phyloP scores from a whole-genome alignment of 2,113 vertebrate genomes.

The Salvelinus fontinalis region DNA sequence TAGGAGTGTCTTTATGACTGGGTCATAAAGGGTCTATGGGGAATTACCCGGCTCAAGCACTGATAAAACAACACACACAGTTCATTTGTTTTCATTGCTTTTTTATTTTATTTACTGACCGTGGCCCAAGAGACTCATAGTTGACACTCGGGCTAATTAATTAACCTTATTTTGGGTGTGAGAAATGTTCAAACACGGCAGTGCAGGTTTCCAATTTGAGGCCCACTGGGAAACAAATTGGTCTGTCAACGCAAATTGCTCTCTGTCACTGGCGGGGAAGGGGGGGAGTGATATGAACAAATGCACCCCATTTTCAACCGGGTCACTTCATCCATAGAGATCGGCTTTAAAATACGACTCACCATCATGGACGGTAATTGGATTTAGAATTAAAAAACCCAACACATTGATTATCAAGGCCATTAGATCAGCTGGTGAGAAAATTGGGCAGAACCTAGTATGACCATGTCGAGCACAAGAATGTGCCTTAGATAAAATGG shows the following conservation, averaged over 20 bases:
- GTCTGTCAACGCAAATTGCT: constrained; percentile 49
- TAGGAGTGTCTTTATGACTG: too few relatives aligned
- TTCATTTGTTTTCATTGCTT: neutral
- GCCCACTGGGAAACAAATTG: constrained; percentile 49
- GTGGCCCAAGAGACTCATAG: neutral
- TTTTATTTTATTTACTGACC: neutral
- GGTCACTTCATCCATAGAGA: constrained; percentile 19
- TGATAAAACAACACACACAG: neutral
- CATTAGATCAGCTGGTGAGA: constrained; percentile 41
- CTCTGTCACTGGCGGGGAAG: constrained; percentile 38
- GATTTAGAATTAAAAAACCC: constrained; percentile 57
- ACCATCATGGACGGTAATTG: constrained; percentile 44
- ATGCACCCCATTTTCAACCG: neutral
- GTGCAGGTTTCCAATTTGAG: constrained; percentile 41
- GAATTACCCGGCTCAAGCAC: too few relatives aligned
- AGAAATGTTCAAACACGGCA: constrained; percentile 7
- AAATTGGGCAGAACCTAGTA: constrained; percentile 33
- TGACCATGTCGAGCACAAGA: neutral
- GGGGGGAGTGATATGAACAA: neutral
- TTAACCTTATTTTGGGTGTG: constrained; percentile 4
- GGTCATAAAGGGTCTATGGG: too few relatives aligned
- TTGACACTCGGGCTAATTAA: constrained; percentile 25
- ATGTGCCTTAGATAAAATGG: neutral
- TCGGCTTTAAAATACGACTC: neutral
- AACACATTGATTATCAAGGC: constrained; percentile 58